Evolutionary conservation across 1,140 invertebrate genomes (phyloP).

Genomic region (Samia ricini): DNA sequence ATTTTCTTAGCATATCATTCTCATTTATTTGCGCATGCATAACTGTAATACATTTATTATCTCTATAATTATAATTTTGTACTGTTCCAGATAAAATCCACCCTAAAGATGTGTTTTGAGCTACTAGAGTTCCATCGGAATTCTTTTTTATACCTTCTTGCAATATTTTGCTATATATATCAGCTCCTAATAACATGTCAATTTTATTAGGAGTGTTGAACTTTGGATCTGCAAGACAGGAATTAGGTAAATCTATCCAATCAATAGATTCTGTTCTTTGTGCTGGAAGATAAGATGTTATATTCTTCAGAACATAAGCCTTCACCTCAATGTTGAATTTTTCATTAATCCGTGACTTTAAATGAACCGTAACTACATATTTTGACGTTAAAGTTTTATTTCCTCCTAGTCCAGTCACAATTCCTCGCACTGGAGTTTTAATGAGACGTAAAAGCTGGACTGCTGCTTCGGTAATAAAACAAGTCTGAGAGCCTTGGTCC

Average conservation of each 20-base stretch:
- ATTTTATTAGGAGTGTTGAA: constrained; percentile 26
- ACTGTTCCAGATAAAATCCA: constrained; percentile 28
- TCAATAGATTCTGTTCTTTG: constrained; percentile 1
- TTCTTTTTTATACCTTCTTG: constrained; percentile 22
- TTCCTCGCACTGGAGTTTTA: constrained; percentile 14
- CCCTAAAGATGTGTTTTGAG: not conserved
- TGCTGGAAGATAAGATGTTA: constrained; percentile 27
- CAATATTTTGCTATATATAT: constrained; percentile 23
- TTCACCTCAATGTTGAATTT: constrained; percentile 10
- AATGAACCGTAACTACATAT: constrained; percentile 19
- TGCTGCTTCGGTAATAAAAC: constrained; percentile 18
- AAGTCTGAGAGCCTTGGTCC: constrained; percentile 17
- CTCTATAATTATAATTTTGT: constrained; percentile 9
- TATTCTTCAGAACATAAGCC: constrained; percentile 22
- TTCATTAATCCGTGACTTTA: constrained; percentile 17
- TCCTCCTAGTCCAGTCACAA: constrained; percentile 16
- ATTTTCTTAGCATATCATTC: constrained; percentile 24
- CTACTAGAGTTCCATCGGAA: constrained; percentile 7
- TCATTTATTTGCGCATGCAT: constrained; percentile 3
- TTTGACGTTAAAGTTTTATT: constrained; percentile 15
- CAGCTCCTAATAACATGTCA: constrained; percentile 30
- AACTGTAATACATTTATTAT: not conserved
- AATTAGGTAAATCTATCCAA: constrained; percentile 12
- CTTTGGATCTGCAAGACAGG: constrained; percentile 27
- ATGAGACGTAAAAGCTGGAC: constrained; percentile 16